Base-by-base conservation (phyloP, 1,140 invertebrate genomes). In the Lucilia cuprina region DNA sequence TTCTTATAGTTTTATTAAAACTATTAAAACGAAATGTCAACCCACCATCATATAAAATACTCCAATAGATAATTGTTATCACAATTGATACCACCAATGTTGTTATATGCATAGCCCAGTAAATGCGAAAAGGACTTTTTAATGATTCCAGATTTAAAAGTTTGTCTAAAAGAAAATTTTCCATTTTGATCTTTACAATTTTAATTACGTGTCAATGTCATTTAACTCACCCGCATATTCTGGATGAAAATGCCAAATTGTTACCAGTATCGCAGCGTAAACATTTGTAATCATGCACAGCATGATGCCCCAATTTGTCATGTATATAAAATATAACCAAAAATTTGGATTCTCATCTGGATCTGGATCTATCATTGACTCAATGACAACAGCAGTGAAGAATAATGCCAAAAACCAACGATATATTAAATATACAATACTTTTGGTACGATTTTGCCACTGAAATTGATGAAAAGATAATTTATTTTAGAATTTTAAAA, bases 231-330 rank as follows among this genome's bases (percentile, higher is more conserved):
- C 90, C 75, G 88, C 88, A 86, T 88, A 89, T 50, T 89, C 88
- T 2, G 90, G 88, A 84, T 91, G 88, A 86, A 87, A 89, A 41
- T 91, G 89, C 90, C 90, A 91, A 30, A 87, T 84, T 10, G 86
- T 89, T 0, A 91, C 90, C 25, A 91, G 85, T 21, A 89, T 80
- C 3, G 90, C 90, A 2, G 90, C 90, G 60, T 89, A 78, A n/a
- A 91, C 19, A 84, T 89, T 89, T 10, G 90, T 91, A 9, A 91
- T 8, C 90, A 91, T 91, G 35, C 93, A 94, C 10, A 94, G 86
- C 19, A 93, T 87, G 85, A 94, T 93, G 30, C 95, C 95, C 95
- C 95, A 96, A 89, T 96, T 95, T 50, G 95, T 96, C 85, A 96
- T 92, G 88, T 95, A 96, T 82, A 96, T 95, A 30, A 94, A 93